Base-by-base conservation (phyloP, 2,888 invertebrate species). In the Lumbricus terrestris region DNA sequence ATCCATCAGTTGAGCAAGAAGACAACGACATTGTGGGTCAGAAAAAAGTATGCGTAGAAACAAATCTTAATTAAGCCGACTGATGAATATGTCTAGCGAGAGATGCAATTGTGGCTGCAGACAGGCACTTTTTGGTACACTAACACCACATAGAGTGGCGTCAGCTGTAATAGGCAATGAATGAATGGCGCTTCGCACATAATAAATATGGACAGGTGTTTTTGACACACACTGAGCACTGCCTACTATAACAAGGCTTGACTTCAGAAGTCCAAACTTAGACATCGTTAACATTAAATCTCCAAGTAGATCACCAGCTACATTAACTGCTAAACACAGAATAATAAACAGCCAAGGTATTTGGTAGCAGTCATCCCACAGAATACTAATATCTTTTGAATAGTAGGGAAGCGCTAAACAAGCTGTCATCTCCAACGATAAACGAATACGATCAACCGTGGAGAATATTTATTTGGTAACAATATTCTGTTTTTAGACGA, bases 351-450 rank as follows among this genome's bases (percentile, higher is more conserved):
- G 29, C 47, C 47, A 47, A 20, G 47, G 47, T 23, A 47, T n/a
- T 29, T 29, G 69, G 69, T n/a, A n/a, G 16, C 69, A 69, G 69
- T n/a, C 29, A 69, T 69, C 69, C 29, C 8, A n/a, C n/a, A 5
- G 69, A 69, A 69, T 69, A 69, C n/a, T n/a, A 69, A 69, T 69
- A 69, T n/a, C 69, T 69, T n/a, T n/a, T 69, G 69, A 69, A 69
- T n/a, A 69, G 69, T n/a, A 69, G 69, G 69, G 8, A 69, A n/a
- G 69, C 69, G 8, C n/a, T 69, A 69, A 69, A 69, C 69, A 69
- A n/a, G 29, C 69, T 69, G n/a, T 69, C n/a, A 15, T 16, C 5
- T 47, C 18, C 16, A 16, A 69, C n/a, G 69, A n/a, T 1, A 13
- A n/a, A 69, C 29, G 69, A 69, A n/a, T n/a, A 69, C 69, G 29